Percentiles rank a stretch among this genome's conserved stretches.
phyloP scores from a whole-genome alignment of 2,888 invertebrate genomes.

The Ptychoptera contaminata region DNA sequence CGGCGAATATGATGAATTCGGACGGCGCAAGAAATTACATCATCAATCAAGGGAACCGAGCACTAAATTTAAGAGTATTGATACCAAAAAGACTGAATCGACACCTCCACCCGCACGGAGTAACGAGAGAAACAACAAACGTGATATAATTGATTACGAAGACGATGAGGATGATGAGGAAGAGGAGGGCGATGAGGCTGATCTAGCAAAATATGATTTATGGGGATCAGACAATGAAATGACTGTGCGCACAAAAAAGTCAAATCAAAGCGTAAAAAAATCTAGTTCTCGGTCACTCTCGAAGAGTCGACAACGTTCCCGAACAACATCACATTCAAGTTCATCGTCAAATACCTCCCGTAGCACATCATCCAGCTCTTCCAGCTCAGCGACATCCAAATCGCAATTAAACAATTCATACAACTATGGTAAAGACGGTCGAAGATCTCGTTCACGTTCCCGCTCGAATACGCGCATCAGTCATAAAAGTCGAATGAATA shows the following conservation, averaged over 20 bases:
- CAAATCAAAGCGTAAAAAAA: slow-evolving; percentile 1
- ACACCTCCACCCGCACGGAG: not conserved
- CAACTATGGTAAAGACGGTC: too few species aligned
- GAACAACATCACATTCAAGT: slow-evolving; percentile 7
- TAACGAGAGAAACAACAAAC: not conserved
- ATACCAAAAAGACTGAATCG: not conserved
- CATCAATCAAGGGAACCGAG: slow-evolving; percentile 2
- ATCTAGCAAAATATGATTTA: slow-evolving; percentile 64
- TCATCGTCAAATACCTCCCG: slow-evolving; percentile 8
- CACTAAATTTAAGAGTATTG: not conserved
- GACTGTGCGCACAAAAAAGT: slow-evolving; percentile 11
- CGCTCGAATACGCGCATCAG: too few species aligned
- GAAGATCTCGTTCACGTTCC: too few species aligned
- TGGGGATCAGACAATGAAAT: slow-evolving; percentile 50
- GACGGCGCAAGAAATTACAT: slow-evolving; percentile 41
- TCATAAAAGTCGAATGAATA: too few species aligned
- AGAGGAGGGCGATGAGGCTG: slow-evolving; percentile 46
- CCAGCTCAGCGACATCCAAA: too few species aligned
- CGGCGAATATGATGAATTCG: slow-evolving; percentile 93
- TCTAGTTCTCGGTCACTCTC: too few species aligned
- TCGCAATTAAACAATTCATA: too few species aligned
- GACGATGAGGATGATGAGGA: slow-evolving; percentile 31
- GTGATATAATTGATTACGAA: slow-evolving; percentile 24
- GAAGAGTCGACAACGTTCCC: slow-evolving; percentile 6
- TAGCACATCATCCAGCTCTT: slow-evolving; percentile 7